Evolutionary conservation across 2,797 vertebrate genomes (phyloP).

Genomic region (Malurus splendens): DNA sequence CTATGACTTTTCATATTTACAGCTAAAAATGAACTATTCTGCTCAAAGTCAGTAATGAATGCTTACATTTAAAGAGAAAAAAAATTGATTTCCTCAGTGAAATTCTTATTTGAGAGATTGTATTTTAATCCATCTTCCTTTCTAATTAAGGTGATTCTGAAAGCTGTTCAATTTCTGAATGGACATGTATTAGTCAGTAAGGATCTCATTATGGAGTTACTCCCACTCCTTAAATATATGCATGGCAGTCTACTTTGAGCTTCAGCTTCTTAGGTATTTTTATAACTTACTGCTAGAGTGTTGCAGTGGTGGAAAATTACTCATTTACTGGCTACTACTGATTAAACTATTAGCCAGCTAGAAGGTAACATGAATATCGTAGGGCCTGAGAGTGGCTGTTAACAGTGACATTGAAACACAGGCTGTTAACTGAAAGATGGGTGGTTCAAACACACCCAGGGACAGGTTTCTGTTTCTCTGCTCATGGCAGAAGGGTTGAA

Average conservation of each 20-base stretch:
- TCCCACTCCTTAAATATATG: background rate
- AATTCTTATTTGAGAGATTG: background rate
- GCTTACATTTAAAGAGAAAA: background rate
- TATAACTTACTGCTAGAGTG: background rate
- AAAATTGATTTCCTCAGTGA: background rate
- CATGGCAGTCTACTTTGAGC: background rate
- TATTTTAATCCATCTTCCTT: background rate
- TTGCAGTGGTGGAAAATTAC: background rate
- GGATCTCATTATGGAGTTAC: background rate
- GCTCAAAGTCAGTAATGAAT: background rate
- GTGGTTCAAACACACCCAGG: conserved; percentile 43
- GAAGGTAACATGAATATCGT: background rate
- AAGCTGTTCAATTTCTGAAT: conserved; percentile 1
- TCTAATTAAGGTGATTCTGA: background rate
- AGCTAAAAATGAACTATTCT: background rate
- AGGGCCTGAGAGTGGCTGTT: conserved; percentile 6
- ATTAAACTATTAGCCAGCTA: conserved; percentile 7
- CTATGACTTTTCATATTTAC: background rate
- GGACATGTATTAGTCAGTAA: background rate
- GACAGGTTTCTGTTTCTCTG: accelerated
- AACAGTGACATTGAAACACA: background rate
- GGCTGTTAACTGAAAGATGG: conserved; percentile 69
- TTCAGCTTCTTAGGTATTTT: conserved; percentile 36
- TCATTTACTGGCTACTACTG: background rate
- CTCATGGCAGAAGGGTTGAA: accelerated